Percentiles rank a stretch among this genome's conserved stretches.
These are phyloP conservation scores for Drosophila nannoptera DNA, from an alignment of 1,140 invertebrate species.

Conservation along the genomic window DNA sequence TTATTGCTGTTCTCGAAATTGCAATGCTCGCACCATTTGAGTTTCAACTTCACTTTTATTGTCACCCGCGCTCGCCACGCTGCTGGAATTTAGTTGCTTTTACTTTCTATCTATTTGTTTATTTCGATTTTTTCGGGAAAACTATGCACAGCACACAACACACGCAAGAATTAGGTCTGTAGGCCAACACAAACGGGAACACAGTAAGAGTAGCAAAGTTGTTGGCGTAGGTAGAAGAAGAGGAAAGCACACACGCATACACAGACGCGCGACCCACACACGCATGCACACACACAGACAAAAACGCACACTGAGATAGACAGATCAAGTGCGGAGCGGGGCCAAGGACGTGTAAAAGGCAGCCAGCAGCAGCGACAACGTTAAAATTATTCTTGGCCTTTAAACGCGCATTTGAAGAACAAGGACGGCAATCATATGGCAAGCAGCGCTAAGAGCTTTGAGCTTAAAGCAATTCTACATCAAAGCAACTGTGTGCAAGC, in stretches of 20 bases:
- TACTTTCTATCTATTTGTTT: conserved; percentile 54
- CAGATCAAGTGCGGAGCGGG: conserved; percentile 45
- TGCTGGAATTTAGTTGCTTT: conserved; percentile 34
- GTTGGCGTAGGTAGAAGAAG: conserved; percentile 77
- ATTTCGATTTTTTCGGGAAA: conserved; percentile 63
- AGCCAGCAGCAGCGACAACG: conserved; percentile 46
- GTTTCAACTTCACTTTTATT: conserved; percentile 36
- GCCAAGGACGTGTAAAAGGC: conserved; percentile 58
- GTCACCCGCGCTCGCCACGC: conserved; percentile 12
- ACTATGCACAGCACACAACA: conserved; percentile 63
- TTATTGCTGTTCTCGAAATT: conserved; percentile 25
- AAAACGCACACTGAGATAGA: conserved; percentile 20
- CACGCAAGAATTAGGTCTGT: conserved; percentile 78
- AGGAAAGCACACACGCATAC: conserved; percentile 56
- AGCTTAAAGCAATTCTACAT: conserved; percentile 54
- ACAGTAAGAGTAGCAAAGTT: conserved; percentile 69
- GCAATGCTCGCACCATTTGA: conserved; percentile 31
- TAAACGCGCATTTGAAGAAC: conserved; percentile 77
- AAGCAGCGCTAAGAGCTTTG: conserved; percentile 41
- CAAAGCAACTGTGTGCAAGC: conserved; percentile 26
- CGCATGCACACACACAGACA: background rate
- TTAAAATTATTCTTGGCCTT: conserved; percentile 76
- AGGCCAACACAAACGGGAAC: conserved; percentile 76
- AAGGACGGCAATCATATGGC: conserved; percentile 77
- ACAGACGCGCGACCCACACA: background rate